Evolutionary conservation across 2,797 vertebrate species (phyloP), one percentile per base, ranked within the genome.

Genomic region (Micromesistius poutassou): DNA sequence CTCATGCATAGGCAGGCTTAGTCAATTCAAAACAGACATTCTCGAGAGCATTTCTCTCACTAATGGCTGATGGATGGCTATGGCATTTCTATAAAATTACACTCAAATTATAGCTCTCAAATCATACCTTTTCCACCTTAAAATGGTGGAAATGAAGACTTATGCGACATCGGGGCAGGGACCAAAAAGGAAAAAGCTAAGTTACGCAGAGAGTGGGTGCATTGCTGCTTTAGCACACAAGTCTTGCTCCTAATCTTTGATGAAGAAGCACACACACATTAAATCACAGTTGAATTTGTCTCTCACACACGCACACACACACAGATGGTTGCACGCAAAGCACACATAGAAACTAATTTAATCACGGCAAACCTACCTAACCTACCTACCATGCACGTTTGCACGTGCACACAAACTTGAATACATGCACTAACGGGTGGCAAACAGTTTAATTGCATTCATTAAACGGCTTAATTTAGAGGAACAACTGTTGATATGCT

Each of bases 401-500:
- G n/a, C 81, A 84, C 66, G 74, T 77, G 77, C 74, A 12, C 78
- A 76, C 81, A 85, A 1, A 72, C 73, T 22, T 82, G 83, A 81
- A 90, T 14, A 42, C 73, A 79, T 81, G 72, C 33, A 36, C 62
- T 30, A 36, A 71, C 36, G 31, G 28, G 38, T 16, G 12, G 46
- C 40, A 85, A 82, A 86, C 77, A 82, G 83, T 89, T 92, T 89
- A 93, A 92, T 87, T 89, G 86, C 85, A 85, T 85, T 91, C 91
- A 93, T 93, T 92, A 93, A 90, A 81, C 78, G 83, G 82, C 86
- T 89, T 90, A 86, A 92, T 91, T 89, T 91, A 87, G 87, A 92
- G 89, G 84, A 90, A 86, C 84, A 89, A 90, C 85, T 89, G 87
- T 87, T 93, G 90, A 89, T 88, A 83, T 74, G 83, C 72, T 62